Evolutionary conservation across 2,113 vertebrate genomes (phyloP).

Genomic region (Apodemus speciosus): DNA sequence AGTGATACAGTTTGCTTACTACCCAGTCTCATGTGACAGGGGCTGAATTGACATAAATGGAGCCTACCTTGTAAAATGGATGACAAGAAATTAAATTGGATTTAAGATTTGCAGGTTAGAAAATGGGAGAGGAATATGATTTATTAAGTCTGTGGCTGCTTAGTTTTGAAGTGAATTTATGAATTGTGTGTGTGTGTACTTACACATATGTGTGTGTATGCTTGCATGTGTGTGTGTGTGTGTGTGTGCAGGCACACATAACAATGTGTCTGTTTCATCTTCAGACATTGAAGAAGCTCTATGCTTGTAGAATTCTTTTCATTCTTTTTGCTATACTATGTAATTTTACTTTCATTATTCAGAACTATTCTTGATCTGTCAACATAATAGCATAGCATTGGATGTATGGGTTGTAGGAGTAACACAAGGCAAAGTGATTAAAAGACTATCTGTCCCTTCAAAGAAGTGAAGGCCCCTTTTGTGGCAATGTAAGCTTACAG

Average conservation of each 20-base stretch:
- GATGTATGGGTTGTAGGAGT: too few relatives aligned
- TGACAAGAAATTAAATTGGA: background rate
- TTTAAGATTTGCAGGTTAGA: background rate
- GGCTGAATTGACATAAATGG: background rate
- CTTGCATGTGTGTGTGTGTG: background rate
- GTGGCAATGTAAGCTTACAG: background rate
- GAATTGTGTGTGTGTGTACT: background rate
- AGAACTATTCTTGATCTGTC: background rate
- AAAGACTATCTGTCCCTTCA: rapidly evolving
- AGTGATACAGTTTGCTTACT: background rate
- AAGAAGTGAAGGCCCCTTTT: background rate
- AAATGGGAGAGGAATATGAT: rapidly evolving
- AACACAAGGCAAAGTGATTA: background rate
- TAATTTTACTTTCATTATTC: background rate
- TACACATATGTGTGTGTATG: background rate
- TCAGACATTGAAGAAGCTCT: background rate
- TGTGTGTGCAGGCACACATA: background rate
- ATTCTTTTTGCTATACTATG: rapidly evolving
- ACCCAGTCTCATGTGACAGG: background rate
- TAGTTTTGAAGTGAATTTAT: background rate
- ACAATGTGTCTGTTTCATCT: background rate
- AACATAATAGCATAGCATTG: background rate
- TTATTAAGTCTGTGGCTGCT: background rate
- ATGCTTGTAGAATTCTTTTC: background rate
- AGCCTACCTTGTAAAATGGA: background rate